Conservation (phyloP, 1,140 invertebrate genomes). For the Aphaenogaster floridana region DNA sequence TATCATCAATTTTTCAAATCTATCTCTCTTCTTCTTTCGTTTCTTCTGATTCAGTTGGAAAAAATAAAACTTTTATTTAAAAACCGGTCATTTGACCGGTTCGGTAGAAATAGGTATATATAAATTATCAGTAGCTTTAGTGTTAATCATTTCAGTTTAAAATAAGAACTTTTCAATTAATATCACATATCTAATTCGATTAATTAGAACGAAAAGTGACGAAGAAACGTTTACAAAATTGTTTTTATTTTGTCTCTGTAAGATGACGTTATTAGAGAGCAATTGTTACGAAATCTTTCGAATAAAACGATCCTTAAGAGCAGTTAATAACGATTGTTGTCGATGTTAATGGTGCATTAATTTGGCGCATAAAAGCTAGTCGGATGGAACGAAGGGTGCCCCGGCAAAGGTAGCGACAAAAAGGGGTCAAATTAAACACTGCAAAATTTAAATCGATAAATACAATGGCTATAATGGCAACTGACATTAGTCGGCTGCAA, state of each 20-base stretch:
- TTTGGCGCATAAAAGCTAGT: background rate
- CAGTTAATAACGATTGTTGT: conserved; percentile 1
- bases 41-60: too few species aligned
- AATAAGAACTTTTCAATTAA: background rate
- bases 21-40: too few species aligned
- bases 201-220: background rate
- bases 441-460: background rate
- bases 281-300: background rate
- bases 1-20: too few species aligned
- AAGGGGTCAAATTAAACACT: background rate
- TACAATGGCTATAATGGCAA: background rate
- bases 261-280: background rate
- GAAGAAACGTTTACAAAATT: background rate
- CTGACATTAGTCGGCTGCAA: background rate
- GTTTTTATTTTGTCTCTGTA: background rate
- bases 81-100: too few species aligned
- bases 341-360: conserved; percentile 15
- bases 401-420: background rate
- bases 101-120: too few species aligned
- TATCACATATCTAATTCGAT: background rate
- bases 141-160: background rate
- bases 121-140: too few species aligned
- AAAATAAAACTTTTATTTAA: too few species aligned
- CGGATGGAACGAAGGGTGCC: background rate
- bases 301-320: background rate